Conservation (phyloP, 1,140 invertebrate species). For the Phocides pigmalion region DNA sequence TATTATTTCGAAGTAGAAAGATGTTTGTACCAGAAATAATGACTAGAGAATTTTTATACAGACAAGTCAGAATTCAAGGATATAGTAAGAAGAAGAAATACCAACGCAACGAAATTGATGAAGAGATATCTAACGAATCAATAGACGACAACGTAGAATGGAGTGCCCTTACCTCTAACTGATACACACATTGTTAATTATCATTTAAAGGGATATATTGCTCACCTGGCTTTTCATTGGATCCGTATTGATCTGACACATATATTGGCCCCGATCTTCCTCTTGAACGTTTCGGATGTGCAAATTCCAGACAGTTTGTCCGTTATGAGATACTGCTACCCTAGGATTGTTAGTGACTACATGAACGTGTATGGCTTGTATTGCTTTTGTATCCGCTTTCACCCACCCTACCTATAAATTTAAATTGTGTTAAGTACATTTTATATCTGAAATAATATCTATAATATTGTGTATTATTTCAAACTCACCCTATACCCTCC, state of each 20-base stretch:
- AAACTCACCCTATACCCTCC: slow-evolving; percentile 94
- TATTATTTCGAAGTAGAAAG: slow-evolving; percentile 66
- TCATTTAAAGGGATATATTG: slow-evolving; percentile 2
- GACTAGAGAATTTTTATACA: slow-evolving; percentile 75
- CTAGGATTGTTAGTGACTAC: slow-evolving; percentile 95
- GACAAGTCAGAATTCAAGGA: slow-evolving; percentile 67
- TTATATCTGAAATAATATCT: slow-evolving; percentile 32
- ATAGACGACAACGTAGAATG: slow-evolving; percentile 51
- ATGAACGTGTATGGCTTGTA: slow-evolving; percentile 94
- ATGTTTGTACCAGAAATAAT: slow-evolving; percentile 79
- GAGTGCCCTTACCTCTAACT: slow-evolving; percentile 62
- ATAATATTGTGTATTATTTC: neutral
- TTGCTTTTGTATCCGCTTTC: slow-evolving; percentile 93
- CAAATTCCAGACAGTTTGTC: slow-evolving; percentile 92
- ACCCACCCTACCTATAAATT: slow-evolving; percentile 92
- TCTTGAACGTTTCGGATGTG: slow-evolving; percentile 92
- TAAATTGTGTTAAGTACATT: neutral
- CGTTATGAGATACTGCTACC: slow-evolving; percentile 91
- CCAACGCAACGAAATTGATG: slow-evolving; percentile 21
- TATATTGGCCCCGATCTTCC: slow-evolving; percentile 92
- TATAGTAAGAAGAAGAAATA: slow-evolving; percentile 45
- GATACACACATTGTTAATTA: slow-evolving; percentile 23
- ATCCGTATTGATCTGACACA: slow-evolving; percentile 93
- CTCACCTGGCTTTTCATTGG: slow-evolving; percentile 93
- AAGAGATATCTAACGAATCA: slow-evolving; percentile 21